Evolutionary conservation across 2,888 invertebrate genomes (phyloP), one percentile per base, ranked within the genome.

Genomic region (Chelonus formosanus): DNA sequence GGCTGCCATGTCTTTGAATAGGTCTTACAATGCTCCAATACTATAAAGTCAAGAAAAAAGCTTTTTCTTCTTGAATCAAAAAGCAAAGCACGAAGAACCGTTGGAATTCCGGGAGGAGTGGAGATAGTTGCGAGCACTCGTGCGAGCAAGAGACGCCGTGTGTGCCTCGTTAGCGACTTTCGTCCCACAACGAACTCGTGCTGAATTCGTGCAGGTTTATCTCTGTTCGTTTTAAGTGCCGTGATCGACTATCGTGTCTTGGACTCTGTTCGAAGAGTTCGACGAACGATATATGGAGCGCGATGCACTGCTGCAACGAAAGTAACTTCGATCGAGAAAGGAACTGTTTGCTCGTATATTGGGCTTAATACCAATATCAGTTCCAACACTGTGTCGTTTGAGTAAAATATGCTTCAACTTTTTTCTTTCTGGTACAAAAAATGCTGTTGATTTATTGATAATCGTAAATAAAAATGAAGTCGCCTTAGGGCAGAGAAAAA

Each of bases 41-140:
- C 55, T 52, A 44, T 44, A 45, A 34, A 62, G 44, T 36, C 36
- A 7, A 52, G 61, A 62, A 61, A 43, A 59, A 57, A 44, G 52
- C 47, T 5, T 40, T 40, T 40, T 63, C 54, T 57, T 61, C 52
- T 20, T 66, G 75, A 75, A 76, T 76, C 68, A 75, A 76, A 78
- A 76, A 69, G 71, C 65, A 65, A 70, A 67, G 70, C 52, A 64
- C 67, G 71, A 68, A 69, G 69, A 73, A 73, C 74, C 74, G 74
- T 75, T 75, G 75, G 72, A 75, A 74, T 77, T 74, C 73, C 67
- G 60, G 55, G 63, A 68, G 67, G 57, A 65, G 57, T 32, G 68
- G 72, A 71, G 75, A 77, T 80, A 80, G 80, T 82, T 50, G 62
- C 75, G 73, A 69, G 75, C 61, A 69, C 70, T 75, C 77, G 68